phyloP scores from a whole-genome alignment of 2,797 vertebrate species.

The Paguma larvata region DNA sequence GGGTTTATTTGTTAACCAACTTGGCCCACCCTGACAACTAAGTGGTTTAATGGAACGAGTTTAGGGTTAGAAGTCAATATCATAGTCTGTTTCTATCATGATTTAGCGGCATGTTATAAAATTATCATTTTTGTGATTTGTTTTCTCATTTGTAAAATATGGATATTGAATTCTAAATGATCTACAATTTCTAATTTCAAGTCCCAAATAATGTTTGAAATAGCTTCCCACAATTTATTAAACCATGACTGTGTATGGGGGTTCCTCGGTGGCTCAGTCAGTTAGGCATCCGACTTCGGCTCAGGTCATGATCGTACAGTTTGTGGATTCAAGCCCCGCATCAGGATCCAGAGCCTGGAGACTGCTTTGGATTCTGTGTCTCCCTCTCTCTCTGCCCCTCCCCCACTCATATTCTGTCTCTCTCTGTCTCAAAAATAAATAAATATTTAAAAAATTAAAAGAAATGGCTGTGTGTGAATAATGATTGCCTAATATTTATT shows the following conservation, averaged over 20 bases:
- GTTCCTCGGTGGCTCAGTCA: too few species aligned
- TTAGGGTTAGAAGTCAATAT: not conserved
- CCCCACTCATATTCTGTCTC: too few species aligned
- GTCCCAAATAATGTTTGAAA: not conserved
- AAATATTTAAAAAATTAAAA: too few species aligned
- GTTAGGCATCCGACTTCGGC: too few species aligned
- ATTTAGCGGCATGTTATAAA: not conserved
- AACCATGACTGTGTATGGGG: slow-evolving; percentile 18
- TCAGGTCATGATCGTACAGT: too few species aligned
- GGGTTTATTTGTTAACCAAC: not conserved
- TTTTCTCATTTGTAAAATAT: not conserved
- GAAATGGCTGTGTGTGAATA: slow-evolving; percentile 41
- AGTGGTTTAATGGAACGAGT: not conserved
- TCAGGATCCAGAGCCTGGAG: too few species aligned
- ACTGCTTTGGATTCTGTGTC: too few species aligned
- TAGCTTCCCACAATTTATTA: not conserved
- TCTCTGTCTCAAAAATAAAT: too few species aligned
- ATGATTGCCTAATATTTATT: slow-evolving; percentile 9
- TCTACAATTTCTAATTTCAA: not conserved
- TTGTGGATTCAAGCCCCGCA: too few species aligned
- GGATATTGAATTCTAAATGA: not conserved
- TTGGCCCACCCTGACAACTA: not conserved
- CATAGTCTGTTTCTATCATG: not conserved
- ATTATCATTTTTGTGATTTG: not conserved
- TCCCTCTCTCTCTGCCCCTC: too few species aligned